These are phyloP conservation scores for Temnopleurus reevesii DNA, from an alignment of 53 echinoderm and acorn worm species.

Conservation along the genomic window DNA sequence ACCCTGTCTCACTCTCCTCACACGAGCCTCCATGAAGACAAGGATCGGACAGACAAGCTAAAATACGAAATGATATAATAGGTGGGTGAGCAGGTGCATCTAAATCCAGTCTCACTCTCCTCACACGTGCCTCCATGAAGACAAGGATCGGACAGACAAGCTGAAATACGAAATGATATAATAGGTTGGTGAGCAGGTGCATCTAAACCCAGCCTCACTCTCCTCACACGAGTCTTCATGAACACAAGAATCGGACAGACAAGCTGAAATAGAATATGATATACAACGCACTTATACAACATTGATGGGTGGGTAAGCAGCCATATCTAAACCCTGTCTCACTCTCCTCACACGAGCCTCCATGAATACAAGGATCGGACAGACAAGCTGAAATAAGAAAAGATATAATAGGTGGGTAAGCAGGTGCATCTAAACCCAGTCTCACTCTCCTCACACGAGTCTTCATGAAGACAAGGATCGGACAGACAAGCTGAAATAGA, in stretches of 20 bases:
- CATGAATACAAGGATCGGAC: not conserved
- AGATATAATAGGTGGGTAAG: no score
- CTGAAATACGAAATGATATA: not conserved
- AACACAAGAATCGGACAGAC: no score
- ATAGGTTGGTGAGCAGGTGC: no score
- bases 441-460: no score
- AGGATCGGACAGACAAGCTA: not conserved
- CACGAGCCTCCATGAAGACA: not conserved
- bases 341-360: not conserved
- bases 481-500: no score
- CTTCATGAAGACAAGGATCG: no score
- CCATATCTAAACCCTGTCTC: not conserved
- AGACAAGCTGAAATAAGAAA: not conserved
- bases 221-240: no score
- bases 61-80: not conserved
- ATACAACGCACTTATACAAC: no score
- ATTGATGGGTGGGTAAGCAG: no score
- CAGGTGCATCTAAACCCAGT: no score
- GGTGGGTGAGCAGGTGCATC: not conserved
- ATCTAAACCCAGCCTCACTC: no score
- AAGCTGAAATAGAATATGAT: no score
- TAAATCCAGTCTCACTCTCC: not conserved
- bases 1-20: not conserved
- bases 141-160: not conserved
- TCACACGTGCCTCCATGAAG: not conserved